Evolutionary conservation across 1,140 invertebrate genomes (phyloP), one percentile per base, ranked within the genome.

Genomic region (Habropoda laboriosa): DNA sequence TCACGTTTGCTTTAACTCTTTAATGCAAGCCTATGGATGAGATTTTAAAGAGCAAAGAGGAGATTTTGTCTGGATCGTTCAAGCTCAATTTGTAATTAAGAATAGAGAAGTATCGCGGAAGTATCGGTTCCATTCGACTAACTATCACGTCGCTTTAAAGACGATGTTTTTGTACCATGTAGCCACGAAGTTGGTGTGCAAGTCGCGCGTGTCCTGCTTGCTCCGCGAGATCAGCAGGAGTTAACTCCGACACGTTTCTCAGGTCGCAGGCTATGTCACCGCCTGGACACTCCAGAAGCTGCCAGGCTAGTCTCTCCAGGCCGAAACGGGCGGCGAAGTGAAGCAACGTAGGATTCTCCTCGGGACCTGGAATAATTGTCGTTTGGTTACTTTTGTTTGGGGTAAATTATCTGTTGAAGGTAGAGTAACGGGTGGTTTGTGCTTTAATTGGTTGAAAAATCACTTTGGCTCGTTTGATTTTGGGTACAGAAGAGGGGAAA

Each of bases 311-410:
- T 79, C 96, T 95, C 89, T 97, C 96, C 63, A 98, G 92, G 0
- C 97, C 97, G 90, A 97, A 97, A 67, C 96, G 95, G 1, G 97
- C 97, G 0, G 97, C 96, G 91, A 98, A 98, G 89, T 98, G 97
- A 10, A 98, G 93, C 32, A 98, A 90, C 0, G 97, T 98, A 2
- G 97, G 97, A 88, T 96, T 96, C 88, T 98, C 97, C 90, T 97
- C 96, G 27, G 95, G 94, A 89, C 95, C 96, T 96, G 57, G 0
- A 64, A 66, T 12, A 18, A 30, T n/a, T 4, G 16, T 12, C 21
- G 2, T 35, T 16, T n/a, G 38, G 0, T 30, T 27, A 12, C 8
- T 12, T 32, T n/a, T n/a, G n/a, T n/a, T n/a, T n/a, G n/a, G n/a
- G n/a, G n/a, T n/a, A n/a, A n/a, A n/a, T n/a, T n/a, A n/a, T n/a